Base-by-base conservation (phyloP, 2,888 invertebrate species). In the Xanthia togata region DNA sequence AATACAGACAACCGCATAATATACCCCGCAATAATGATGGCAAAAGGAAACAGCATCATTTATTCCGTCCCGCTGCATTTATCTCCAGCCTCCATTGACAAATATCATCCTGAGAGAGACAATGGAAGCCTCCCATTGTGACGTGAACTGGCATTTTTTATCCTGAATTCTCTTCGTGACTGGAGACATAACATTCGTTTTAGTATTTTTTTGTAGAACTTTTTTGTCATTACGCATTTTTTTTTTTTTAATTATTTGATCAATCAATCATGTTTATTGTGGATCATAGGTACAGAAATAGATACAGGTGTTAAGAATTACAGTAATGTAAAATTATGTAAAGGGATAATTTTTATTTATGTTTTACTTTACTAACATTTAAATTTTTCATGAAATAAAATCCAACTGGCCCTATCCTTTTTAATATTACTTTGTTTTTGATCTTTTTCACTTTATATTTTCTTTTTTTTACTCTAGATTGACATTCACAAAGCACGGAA, bases 41-140 rank as follows among this genome's bases (percentile, higher is more conserved):
- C 23, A 35, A 73, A 62, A 76, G 59, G 84, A 79, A 83, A 62
- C 74, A 5, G 68, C 69, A 14, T 70, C 62, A 80, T 87, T 83
- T 71, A 74, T 87, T 79, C 67, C 85, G 60, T 50, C 60, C 65
- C 68, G 67, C 57, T 76, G 85, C 73, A 74, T 84, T 84, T 71
- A 72, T 72, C 47, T 69, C 60, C 4, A 44, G 14, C 23, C 23
- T 74, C 53, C 50, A 65, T 55, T 55, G 70, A 84, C 87, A 83
- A 83, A 84, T 84, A 84, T 72, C 76, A 84, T 80, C 69, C 76
- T 79, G 65, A 3, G 31, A 62, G 73, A 84, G 62, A 84, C 85
- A 84, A 87, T 87, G 60, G 62, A 38, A 26, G 26, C 47, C 55
- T 41, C 12, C 47, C 63, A 81, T 87, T 85, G 63, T 82, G 57